A percentile compares a stretch with the other conserved stretches of the same genome.
These are phyloP conservation scores for Masnerella sp. DNA, from an alignment of 2,888 invertebrate species.

Conservation along the genomic window DNA sequence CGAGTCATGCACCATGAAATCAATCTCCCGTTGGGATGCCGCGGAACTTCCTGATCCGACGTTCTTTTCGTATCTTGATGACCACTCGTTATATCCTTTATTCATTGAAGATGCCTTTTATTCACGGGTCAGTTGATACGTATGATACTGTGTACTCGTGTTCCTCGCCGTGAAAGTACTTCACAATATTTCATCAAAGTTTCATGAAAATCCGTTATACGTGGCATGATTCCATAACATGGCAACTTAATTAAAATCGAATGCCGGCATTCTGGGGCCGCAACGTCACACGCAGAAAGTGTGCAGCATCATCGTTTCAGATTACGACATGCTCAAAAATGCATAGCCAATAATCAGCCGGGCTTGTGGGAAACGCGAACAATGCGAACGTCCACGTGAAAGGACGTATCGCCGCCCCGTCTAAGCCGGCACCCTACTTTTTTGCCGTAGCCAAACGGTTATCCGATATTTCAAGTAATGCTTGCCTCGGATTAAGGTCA, in stretches of 20 bases:
- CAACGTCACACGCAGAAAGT: slow-evolving; percentile 50
- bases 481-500: slow-evolving; percentile 11
- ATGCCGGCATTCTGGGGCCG: slow-evolving; percentile 36
- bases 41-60: slow-evolving; percentile 54
- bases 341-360: slow-evolving; percentile 52
- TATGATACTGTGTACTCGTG: slow-evolving; percentile 50
- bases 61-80: slow-evolving; percentile 58
- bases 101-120: slow-evolving; percentile 52
- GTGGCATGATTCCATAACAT: slow-evolving; percentile 51
- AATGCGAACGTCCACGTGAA: slow-evolving; percentile 34
- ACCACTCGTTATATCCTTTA: slow-evolving; percentile 58
- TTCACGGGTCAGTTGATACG: slow-evolving; percentile 57
- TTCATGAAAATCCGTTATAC: slow-evolving; percentile 58
- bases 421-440: slow-evolving; percentile 21
- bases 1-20: slow-evolving; percentile 58
- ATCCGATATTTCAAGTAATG: slow-evolving; percentile 26
- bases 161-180: slow-evolving; percentile 53
- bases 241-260: slow-evolving; percentile 57
- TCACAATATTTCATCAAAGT: slow-evolving; percentile 57
- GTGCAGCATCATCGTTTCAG: slow-evolving; percentile 55
- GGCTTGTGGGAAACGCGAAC: slow-evolving; percentile 50
- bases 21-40: slow-evolving; percentile 58
- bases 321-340: slow-evolving; percentile 50
- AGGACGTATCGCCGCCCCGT: slow-evolving; percentile 18
- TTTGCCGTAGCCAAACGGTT: slow-evolving; percentile 8